Base-by-base conservation (phyloP, 2,888 invertebrate genomes). In the Laothoe populi region DNA sequence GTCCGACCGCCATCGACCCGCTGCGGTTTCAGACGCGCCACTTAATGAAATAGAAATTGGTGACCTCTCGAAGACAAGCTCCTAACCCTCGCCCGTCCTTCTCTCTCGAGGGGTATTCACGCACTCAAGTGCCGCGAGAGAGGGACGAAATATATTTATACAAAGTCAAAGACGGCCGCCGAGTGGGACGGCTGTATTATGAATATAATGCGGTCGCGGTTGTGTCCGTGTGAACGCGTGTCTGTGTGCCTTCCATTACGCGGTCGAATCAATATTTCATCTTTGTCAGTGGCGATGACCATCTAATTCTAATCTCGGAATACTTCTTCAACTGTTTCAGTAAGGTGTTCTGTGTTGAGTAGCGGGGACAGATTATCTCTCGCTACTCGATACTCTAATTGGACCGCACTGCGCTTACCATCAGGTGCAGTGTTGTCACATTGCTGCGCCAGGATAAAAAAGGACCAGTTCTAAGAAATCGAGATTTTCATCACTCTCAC, bases 171-270 rank as follows among this genome's bases (percentile, higher is more conserved):
- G 92, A 92, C 90, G 90, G 82, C 87, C 83, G 82, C 77, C 83
- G 92, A 92, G 92, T 90, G 88, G 91, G 92, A 92, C 87, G 87
- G 92, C 90, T 89, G 88, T 92, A 92, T 92, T 92, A 92, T 92
- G 92, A 91, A 92, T 92, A 92, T 92, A 92, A 92, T 90, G 91
- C 85, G 88, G 90, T 90, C 81, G 83, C 85, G 83, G 81, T 77
- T 87, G 88, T 91, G 91, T 90, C 88, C 84, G 91, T 88, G 78
- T 81, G 78, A 73, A 88, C 86, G 82, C 72, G 78, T 73, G 79
- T 86, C 87, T 87, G 88, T 87, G 88, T 81, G 89, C 81, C 75
- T 88, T 86, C 85, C 82, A 86, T 82, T 78, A 83, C 80, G 86
- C 82, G 81, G 73, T 78, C 70, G 82, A 92, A 92, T 92, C 92